Evolutionary conservation across 2,888 invertebrate species (phyloP).

Genomic region (Eledone cirrhosa): DNA sequence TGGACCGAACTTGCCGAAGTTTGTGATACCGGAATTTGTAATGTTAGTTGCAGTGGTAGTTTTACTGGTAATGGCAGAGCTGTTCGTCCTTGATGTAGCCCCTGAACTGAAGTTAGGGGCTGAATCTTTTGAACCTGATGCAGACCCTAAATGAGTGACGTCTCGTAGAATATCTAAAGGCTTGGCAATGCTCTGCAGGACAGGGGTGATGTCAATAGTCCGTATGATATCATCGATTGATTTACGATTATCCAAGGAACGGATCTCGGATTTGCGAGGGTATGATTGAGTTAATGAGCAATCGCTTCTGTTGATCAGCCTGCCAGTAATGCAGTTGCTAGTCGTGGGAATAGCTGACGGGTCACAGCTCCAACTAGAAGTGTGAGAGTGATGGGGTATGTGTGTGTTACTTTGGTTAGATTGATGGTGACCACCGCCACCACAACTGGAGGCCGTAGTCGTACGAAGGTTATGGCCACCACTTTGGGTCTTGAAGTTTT

Average conservation of each 20-base stretch:
- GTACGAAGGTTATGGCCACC: neutral
- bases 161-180: neutral
- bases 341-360: neutral
- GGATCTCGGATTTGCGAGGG: conserved; percentile 20
- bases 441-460: neutral
- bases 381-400: neutral
- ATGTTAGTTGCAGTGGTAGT: too few species aligned
- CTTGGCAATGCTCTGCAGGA: conserved; percentile 17
- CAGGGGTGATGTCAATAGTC: conserved; percentile 17
- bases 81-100: neutral
- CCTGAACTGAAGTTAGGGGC: too few species aligned
- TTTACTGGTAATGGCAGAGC: neutral
- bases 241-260: conserved; percentile 20
- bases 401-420: neutral
- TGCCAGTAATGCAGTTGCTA: neutral
- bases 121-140: too few species aligned
- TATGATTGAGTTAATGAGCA: conserved; percentile 15
- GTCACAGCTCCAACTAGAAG: conserved; percentile 9
- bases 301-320: neutral
- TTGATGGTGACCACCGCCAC: neutral
- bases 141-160: too few species aligned
- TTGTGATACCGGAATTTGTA: neutral
- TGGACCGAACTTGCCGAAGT: neutral
- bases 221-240: conserved; percentile 19
- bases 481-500: neutral